A percentile compares a stretch with the other conserved stretches of the same genome.
Conservation (phyloP, 2,797 vertebrate genomes). For the Rhynchonycteris naso region DNA sequence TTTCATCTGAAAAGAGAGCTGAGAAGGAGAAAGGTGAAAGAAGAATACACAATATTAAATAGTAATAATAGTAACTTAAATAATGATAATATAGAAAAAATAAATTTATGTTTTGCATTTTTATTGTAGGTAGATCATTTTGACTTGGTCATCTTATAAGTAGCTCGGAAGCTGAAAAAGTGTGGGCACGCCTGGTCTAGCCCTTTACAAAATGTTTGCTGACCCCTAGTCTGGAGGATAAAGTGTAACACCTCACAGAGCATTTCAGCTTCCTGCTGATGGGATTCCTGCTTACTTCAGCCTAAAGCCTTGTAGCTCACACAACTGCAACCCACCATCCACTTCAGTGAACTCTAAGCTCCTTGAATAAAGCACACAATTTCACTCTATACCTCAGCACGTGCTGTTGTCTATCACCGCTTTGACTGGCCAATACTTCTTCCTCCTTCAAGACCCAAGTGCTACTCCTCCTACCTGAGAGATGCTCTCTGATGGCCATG, state of each 20-base stretch:
- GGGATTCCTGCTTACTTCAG: not conserved
- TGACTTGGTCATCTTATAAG: too few relatives aligned
- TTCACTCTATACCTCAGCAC: not conserved
- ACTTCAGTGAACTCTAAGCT: not conserved
- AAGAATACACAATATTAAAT: too few relatives aligned
- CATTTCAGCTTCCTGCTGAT: not conserved
- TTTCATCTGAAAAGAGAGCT: too few relatives aligned
- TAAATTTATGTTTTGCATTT: too few relatives aligned
- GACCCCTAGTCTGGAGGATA: not conserved
- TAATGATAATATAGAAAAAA: too few relatives aligned
- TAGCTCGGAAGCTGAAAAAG: too few relatives aligned
- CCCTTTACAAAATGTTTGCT: not conserved
- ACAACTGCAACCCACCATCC: not conserved
- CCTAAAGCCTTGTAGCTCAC: fast-evolving
- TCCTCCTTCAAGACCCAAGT: not conserved
- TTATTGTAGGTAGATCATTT: too few relatives aligned
- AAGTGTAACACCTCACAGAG: not conserved
- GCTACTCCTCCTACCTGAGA: not conserved
- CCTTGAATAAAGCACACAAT: not conserved
- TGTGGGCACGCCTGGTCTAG: too few relatives aligned
- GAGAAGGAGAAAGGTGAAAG: too few relatives aligned
- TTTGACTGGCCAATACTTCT: not conserved
- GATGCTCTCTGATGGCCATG: not conserved
- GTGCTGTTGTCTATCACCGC: not conserved
- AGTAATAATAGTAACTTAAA: too few relatives aligned